These are phyloP conservation scores for Sericinus montela DNA, from an alignment of 2,888 invertebrate genomes.

Conservation along the genomic window DNA sequence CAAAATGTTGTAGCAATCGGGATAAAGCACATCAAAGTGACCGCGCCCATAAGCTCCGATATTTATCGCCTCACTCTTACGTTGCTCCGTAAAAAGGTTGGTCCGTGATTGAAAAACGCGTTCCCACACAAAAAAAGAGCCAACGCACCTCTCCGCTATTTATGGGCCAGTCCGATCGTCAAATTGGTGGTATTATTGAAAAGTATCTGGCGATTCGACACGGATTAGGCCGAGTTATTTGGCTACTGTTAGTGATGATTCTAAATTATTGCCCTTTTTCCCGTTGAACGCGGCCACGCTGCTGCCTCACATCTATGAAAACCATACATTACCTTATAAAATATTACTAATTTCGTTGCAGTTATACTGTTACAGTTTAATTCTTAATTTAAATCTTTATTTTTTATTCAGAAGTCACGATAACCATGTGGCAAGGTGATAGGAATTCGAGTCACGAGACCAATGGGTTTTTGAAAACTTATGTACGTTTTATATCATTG, in stretches of 20 bases:
- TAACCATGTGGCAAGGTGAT: no score
- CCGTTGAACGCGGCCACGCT: constrained; percentile 20
- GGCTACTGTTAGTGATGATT: constrained; percentile 67
- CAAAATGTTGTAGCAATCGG: constrained; percentile 46
- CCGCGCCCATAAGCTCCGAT: constrained; percentile 70
- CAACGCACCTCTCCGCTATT: constrained; percentile 15
- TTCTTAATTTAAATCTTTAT: no score
- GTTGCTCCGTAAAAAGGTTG: constrained; percentile 59
- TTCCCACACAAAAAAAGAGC: constrained; percentile 58
- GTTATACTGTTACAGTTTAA: no score
- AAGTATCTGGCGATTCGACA: constrained; percentile 59
- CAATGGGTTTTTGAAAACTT: no score
- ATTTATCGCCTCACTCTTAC: constrained; percentile 62
- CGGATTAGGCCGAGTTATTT: constrained; percentile 64
- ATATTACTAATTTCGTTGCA: no score
- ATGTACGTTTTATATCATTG: no score
- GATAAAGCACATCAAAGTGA: constrained; percentile 58
- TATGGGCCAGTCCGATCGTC: constrained; percentile 35
- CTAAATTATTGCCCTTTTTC: constrained; percentile 61
- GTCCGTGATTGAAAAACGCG: constrained; percentile 66
- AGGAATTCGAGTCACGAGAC: no score
- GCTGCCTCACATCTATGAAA: background rate
- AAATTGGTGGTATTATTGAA: constrained; percentile 62
- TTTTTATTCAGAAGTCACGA: no score
- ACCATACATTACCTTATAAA: no score